Conservation (phyloP, 2,113 vertebrate genomes). For the Aptenodytes forsteri region DNA sequence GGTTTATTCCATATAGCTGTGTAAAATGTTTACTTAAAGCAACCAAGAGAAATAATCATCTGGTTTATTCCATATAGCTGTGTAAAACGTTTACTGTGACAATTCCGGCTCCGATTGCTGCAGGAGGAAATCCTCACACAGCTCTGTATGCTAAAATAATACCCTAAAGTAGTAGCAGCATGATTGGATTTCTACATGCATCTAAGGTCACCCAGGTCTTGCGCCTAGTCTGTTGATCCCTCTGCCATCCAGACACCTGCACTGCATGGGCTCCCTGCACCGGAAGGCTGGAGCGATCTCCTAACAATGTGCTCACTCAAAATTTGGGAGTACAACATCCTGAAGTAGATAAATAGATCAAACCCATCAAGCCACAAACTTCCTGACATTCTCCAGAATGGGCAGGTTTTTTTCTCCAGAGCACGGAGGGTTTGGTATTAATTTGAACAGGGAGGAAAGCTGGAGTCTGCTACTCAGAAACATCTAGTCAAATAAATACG, state of each 20-base stretch:
- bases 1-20: not conserved
- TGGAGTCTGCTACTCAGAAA: conserved; percentile 8
- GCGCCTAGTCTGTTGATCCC: not conserved
- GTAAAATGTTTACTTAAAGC: not conserved
- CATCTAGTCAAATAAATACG: conserved; percentile 59
- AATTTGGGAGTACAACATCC: not conserved
- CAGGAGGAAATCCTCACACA: conserved; percentile 6
- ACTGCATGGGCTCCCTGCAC: not conserved
- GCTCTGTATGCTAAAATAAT: conserved; percentile 27
- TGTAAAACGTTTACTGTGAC: not conserved
- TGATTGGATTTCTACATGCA: conserved; percentile 43
- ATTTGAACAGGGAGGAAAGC: conserved; percentile 8
- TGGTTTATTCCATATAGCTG: not conserved
- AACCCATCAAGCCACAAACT: not conserved
- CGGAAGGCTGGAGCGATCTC: not conserved
- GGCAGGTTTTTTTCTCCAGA: not conserved
- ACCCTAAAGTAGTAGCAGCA: not conserved
- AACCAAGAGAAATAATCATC: not conserved
- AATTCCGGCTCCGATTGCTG: not conserved
- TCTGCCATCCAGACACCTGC: not conserved
- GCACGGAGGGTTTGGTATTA: not conserved
- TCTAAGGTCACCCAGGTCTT: not conserved
- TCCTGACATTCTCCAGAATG: not conserved
- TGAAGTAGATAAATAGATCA: not conserved
- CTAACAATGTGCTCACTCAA: accelerated